Evolutionary conservation across 1,140 invertebrate species (phyloP), one percentile per base, ranked within the genome.

Genomic region (Orussus abietinus): DNA sequence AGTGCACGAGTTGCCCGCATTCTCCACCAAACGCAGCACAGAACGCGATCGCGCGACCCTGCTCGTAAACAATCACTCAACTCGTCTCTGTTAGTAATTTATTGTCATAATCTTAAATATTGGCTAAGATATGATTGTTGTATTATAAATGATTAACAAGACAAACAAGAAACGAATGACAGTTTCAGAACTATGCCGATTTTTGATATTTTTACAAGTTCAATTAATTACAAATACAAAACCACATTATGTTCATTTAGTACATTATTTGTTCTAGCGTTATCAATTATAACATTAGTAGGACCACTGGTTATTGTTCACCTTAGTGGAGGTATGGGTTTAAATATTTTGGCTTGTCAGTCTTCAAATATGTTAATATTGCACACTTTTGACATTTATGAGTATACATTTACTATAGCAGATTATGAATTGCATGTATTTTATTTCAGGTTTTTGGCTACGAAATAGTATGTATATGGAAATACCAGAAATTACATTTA

Each of bases 211-310:
- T 71, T 69, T 53, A 65, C 67, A 15, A 66, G 49, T 30, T 55
- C 62, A 15, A 57, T 66, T 20, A 48, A 59, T 49, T 73, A 69
- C 25, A 66, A 61, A 44, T 64, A 63, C 38, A 69, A 64, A 53
- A 64, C 54, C 29, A 62, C 46, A 49, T 49, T 63, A 29, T 59
- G 45, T 22, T 65, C 61, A 9, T 29, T 59, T n/a, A 60, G 60
- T 42, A 49, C 49, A 28, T 45, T 66, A 14, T 25, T 69, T 31
- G 59, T 69, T 9, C 29, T 64, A 7, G 29, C 62, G 33, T 45
- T 63, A 4, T 49, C 52, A 5, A 30, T 51, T 15, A 31, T 57
- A 13, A 48, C 55, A 3, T 33, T 71, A 14, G 15, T 65, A 12
- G 45, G 55, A 26, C 70, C 70, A 10, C 35, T 69, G 33, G 48